Percentiles rank a stretch among this genome's conserved stretches.
Conservation (phyloP, 2,113 vertebrate genomes). For the Corvus cornix region DNA sequence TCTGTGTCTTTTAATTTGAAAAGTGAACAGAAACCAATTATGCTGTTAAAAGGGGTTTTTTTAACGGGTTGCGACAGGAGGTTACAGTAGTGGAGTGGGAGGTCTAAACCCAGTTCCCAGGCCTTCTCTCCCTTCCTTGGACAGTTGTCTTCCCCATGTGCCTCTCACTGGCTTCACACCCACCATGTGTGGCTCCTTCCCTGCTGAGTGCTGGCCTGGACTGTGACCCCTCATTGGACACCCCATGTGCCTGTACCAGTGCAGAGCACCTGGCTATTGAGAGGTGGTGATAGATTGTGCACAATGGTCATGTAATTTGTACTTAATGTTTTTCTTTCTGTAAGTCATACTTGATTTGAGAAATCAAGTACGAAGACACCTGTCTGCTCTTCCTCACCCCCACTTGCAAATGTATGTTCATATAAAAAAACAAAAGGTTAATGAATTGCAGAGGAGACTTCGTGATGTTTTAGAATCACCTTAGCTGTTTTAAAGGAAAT, state of each 20-base stretch:
- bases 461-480: background rate
- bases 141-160: too few relatives aligned
- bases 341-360: background rate
- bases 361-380: background rate
- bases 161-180: background rate
- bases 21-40: background rate
- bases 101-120: background rate
- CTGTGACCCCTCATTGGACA: background rate
- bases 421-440: background rate
- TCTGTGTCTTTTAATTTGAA: background rate
- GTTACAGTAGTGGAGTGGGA: background rate
- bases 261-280: background rate
- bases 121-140: background rate
- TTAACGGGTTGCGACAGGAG: background rate
- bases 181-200: rapidly evolving
- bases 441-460: background rate
- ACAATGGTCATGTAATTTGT: background rate
- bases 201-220: rapidly evolving
- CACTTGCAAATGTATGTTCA: rapidly evolving
- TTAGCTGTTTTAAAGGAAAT: background rate
- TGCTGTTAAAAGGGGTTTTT: background rate
- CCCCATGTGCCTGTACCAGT: background rate
- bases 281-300: background rate
- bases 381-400: background rate
- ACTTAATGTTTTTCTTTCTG: background rate